Evolutionary conservation across 2,888 invertebrate genomes (phyloP), one percentile per base, ranked within the genome.

Genomic region (Drosophila setosimentum): DNA sequence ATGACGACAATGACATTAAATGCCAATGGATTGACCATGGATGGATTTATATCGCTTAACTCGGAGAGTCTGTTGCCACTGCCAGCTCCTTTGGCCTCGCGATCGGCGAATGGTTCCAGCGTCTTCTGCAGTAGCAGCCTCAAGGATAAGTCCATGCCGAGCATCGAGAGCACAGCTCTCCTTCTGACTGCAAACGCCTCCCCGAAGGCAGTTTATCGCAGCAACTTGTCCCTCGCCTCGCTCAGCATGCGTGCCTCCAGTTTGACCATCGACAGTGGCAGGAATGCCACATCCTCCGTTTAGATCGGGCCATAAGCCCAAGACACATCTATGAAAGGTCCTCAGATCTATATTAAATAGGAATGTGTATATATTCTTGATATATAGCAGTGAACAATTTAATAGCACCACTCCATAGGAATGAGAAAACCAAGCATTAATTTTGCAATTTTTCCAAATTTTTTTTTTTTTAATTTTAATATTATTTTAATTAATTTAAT

Each of bases 241-340:
- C 73, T 93, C 2, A 93, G 90, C 68, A 87, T 93, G 78, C 89
- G 93, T 7, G 93, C 93, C 8, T 93, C 93, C 3, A 93, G 92
- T 72, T 79, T 93, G 21, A 93, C 93, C 11, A 92, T 93, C 58
- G 92, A 93, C 53, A 93, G 93, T 53, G 94, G 93, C 37, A 94
- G 94, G 72, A 94, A 94, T 75, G 94, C 94, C 16, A 94, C 94
- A 48, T 94, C 94, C 75, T 94, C 94, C 2, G 94, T 94, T 79
- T 94, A 78, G 77, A 72, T 32, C 8, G 21, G 45, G 21, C 7
- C 13, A 21, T 16, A 8, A 16, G 7, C 16, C 7, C 13, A 27
- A 5, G 5, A 49, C 5, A 18, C 10, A 10, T 7, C 42, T 21
- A 11, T n/a, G n/a, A 10, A 37, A n/a, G 37, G 18, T 11, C 11